Evolutionary conservation across 2,113 vertebrate species (phyloP), one percentile per base, ranked within the genome.

Genomic region (Apodemus speciosus): DNA sequence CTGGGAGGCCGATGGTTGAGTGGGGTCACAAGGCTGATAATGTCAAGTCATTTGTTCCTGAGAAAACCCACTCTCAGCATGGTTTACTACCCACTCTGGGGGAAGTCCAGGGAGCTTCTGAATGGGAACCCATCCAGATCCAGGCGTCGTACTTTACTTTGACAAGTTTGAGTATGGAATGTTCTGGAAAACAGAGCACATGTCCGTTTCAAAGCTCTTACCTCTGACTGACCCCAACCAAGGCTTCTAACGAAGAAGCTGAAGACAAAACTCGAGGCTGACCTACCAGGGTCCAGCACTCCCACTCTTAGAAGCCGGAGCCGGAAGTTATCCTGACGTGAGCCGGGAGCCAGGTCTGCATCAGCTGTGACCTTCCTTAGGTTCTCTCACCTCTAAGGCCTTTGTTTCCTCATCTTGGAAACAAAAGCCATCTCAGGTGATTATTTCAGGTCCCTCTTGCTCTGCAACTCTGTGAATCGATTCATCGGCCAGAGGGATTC

Each of bases 401-500:
- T 92, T 81, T 58, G 53, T 81, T 96, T 95, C 89, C 81, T 94
- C 76, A 35, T 85, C 88, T 51, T 60, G 71, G 60, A 94, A 85
- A 92, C 95, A 89, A 96, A 94, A 87, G 46, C 79, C 21, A 62
- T 85, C 93, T 80, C 66, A 35, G 77, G 30, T 79, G 90, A 81
- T 77, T 69, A 68, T 60, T 69, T 75, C 86, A 81, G 46, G 91
- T 93, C 60, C 58, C 64, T 95, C 94, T 91, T 46, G 88, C 92
- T 90, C 49, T 69, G 71, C 77, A 51, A 38, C 10, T 66, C 84
- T 56, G 43, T 1, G 10, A 20, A 32, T 66, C 1, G 13, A 32
- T 60, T 27, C 46, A 40, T 88, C 68, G 35, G 60, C 77, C 93
- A 94, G 83, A 95, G 79, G 95, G 93, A 96, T 91, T 83, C 93